Conservation (phyloP, 2,888 invertebrate genomes). For the Acleris laterana region DNA sequence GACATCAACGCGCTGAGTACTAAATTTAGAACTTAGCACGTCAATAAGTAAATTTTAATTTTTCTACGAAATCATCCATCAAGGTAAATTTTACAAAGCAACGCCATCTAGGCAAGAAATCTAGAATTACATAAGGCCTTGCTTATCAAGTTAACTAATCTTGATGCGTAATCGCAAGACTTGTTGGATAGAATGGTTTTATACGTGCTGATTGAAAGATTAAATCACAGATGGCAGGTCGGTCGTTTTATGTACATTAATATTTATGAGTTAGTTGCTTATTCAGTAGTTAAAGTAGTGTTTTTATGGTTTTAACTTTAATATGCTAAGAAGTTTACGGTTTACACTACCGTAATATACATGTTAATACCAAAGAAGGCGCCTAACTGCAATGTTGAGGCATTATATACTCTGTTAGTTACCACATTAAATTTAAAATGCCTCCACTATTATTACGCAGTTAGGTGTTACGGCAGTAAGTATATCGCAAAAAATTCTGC, state of each 20-base stretch:
- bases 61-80: background rate
- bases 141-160: background rate
- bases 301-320: too few relatives aligned
- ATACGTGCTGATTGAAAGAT: background rate
- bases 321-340: too few relatives aligned
- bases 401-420: too few relatives aligned
- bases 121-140: background rate
- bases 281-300: too few relatives aligned
- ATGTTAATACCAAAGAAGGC: too few relatives aligned
- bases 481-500: too few relatives aligned
- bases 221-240: background rate
- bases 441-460: too few relatives aligned
- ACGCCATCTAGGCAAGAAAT: background rate
- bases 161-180: background rate
- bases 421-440: too few relatives aligned
- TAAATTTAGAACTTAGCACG: background rate
- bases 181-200: background rate
- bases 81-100: background rate
- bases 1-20: constrained; percentile 7
- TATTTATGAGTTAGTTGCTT: background rate
- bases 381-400: too few relatives aligned
- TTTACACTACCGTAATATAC: too few relatives aligned
- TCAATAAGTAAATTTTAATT: background rate
- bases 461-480: too few relatives aligned
- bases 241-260: background rate